Base-by-base conservation (phyloP, 2,888 invertebrate species). In the Tigriopus californicus region DNA sequence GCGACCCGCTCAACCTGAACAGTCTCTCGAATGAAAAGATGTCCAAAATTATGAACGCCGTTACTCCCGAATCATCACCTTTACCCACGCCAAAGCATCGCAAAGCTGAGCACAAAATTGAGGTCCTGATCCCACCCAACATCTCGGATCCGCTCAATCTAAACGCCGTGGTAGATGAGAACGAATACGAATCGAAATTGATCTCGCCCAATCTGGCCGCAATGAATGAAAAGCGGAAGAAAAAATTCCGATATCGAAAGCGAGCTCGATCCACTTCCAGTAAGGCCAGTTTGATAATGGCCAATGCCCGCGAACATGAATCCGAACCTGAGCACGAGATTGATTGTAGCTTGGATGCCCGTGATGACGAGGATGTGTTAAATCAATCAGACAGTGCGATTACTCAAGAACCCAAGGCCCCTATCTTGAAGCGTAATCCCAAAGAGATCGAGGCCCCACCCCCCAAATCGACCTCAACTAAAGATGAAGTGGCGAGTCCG, bases 1-100 rank as follows among this genome's bases (percentile, higher is more conserved):
- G 84, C 65, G 95, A 95, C 75, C 95, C 94, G 0, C 73, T 95
- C 51, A 95, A 95, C 74, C 73, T 95, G 62, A 90, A 88, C 68
- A 90, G 91, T 68, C 76, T 95, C 66, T 87, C 69, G 46, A 69
- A 73, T 64, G 72, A 72, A 61, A 67, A 67, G 59, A 62, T 42
- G 62, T 64, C 57, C 62, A 62, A 24, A 52, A 42, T 61, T 61
- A 42, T 25, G n/a, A 53, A 60, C 42, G 47, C 44, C 13, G 48
- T 47, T 11, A 60, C 58, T 13, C 92, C 92, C 58, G 84, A 87
- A 67, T 88, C 89, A 40, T 92, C 92, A 61, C 94, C 94, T 1
- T 72, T 89, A 68, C 83, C 88, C 58, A 84, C 83, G 44, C 85
- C 86, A n/a, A 81, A 81, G 57, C 76, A 83, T 62, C 78, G 83